Conservation (phyloP, 1,140 invertebrate species). For the Caerostris darwini region DNA sequence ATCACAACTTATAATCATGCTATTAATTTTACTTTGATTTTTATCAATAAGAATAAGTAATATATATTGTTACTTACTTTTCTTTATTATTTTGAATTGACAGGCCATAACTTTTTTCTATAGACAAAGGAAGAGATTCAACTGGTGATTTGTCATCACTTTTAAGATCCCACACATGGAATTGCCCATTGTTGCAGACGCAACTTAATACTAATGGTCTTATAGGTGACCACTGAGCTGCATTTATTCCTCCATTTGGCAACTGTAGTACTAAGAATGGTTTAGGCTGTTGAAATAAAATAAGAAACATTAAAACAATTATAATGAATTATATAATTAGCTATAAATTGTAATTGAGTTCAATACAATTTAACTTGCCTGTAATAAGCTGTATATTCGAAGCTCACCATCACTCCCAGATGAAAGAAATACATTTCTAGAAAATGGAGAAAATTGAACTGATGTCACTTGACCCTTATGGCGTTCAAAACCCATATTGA, state of each 20-base stretch:
- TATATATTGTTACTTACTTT: slow-evolving; percentile 47
- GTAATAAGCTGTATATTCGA: slow-evolving; percentile 74
- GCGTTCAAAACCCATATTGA: slow-evolving; percentile 71
- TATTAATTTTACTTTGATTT: too few species aligned
- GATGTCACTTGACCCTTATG: slow-evolving; percentile 76
- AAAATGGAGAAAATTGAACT: slow-evolving; percentile 76
- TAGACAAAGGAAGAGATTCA: slow-evolving; percentile 22
- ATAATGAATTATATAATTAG: neutral
- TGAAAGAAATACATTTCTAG: slow-evolving; percentile 78
- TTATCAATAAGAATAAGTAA: too few species aligned
- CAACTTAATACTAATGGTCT: slow-evolving; percentile 65
- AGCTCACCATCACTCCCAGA: slow-evolving; percentile 78
- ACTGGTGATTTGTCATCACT: slow-evolving; percentile 22
- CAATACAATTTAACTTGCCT: slow-evolving; percentile 45
- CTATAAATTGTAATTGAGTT: neutral
- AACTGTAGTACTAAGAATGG: slow-evolving; percentile 66
- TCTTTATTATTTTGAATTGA: slow-evolving; percentile 58
- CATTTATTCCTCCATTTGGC: slow-evolving; percentile 40
- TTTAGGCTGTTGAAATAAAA: slow-evolving; percentile 60
- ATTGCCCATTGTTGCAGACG: slow-evolving; percentile 41
- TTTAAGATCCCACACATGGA: slow-evolving; percentile 72
- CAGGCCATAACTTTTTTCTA: slow-evolving; percentile 2
- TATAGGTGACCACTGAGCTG: slow-evolving; percentile 74
- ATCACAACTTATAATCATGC: too few species aligned
- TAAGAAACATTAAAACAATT: neutral